These are phyloP conservation scores for Standfussiana lucernea DNA, from an alignment of 2,888 invertebrate genomes.

Conservation along the genomic window DNA sequence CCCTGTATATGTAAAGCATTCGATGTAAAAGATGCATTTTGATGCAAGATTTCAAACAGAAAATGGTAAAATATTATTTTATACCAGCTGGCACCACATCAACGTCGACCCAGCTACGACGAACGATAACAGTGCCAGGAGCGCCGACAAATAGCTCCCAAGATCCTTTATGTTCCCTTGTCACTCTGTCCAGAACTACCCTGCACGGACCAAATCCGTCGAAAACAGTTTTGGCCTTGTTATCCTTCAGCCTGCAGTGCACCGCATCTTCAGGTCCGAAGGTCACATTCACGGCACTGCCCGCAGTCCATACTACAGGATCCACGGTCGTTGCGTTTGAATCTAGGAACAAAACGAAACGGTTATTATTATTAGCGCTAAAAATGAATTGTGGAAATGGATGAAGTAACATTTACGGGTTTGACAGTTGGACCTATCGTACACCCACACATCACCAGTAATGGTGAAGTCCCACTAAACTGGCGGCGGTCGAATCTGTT, in stretches of 20 bases:
- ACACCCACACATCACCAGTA: neutral
- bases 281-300: constrained; percentile 68
- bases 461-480: neutral
- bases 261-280: constrained; percentile 79
- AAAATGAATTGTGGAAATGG: neutral
- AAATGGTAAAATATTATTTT: neutral
- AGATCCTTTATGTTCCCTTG: constrained; percentile 71
- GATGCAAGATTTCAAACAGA: neutral
- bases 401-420: neutral
- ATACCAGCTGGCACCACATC: constrained; percentile 59
- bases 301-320: constrained; percentile 48
- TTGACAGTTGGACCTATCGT: neutral
- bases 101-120: constrained; percentile 69
- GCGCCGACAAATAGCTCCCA: constrained; percentile 78
- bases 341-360: neutral
- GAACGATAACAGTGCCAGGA: constrained; percentile 73
- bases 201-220: constrained; percentile 82
- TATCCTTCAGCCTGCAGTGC: constrained; percentile 79
- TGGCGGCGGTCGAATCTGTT: too few relatives aligned
- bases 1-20: neutral
- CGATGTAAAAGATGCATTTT: neutral
- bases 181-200: constrained; percentile 74
- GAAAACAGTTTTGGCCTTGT: constrained; percentile 68
- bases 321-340: neutral
- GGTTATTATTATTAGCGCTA: neutral